Conservation (phyloP, 2,113 vertebrate genomes). For the Heterotis niloticus region DNA sequence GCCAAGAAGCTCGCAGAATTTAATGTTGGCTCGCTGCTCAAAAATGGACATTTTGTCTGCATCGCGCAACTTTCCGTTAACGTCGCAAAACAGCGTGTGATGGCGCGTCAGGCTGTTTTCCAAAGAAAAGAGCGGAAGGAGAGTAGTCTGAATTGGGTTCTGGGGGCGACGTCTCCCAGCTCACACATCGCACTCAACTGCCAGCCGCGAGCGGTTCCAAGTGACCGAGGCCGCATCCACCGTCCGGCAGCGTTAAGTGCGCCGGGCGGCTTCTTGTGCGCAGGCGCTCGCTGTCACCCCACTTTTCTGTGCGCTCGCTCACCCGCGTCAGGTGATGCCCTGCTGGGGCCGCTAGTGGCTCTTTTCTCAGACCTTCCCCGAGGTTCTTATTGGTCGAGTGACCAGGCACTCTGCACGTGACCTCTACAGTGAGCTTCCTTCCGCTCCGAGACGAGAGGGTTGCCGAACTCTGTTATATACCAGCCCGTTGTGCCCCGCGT, state of each 20-base stretch:
- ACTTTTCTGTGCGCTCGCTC: constrained; percentile 68
- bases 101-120: too few relatives aligned
- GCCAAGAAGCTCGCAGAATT: too few relatives aligned
- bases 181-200: constrained; percentile 73
- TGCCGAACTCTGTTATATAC: neutral
- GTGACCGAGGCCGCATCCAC: constrained; percentile 40
- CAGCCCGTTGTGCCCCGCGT: neutral
- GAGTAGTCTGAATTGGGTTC: constrained; percentile 72
- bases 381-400: constrained; percentile 39
- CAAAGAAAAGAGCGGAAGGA: constrained; percentile 50
- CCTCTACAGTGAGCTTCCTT: constrained; percentile 53
- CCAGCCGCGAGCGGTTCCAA: constrained; percentile 76
- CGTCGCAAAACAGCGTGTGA: too few relatives aligned
- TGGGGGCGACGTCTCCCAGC: constrained; percentile 56
- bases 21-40: too few relatives aligned
- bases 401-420: constrained; percentile 43
- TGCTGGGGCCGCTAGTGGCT: constrained; percentile 59
- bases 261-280: constrained; percentile 46
- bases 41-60: too few relatives aligned
- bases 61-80: too few relatives aligned
- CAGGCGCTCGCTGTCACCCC: constrained; percentile 33
- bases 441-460: constrained; percentile 35
- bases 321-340: constrained; percentile 59
- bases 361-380: constrained; percentile 59
- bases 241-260: neutral